Conservation (phyloP, 2,888 invertebrate species). For the Drosophila subsilvestris region DNA sequence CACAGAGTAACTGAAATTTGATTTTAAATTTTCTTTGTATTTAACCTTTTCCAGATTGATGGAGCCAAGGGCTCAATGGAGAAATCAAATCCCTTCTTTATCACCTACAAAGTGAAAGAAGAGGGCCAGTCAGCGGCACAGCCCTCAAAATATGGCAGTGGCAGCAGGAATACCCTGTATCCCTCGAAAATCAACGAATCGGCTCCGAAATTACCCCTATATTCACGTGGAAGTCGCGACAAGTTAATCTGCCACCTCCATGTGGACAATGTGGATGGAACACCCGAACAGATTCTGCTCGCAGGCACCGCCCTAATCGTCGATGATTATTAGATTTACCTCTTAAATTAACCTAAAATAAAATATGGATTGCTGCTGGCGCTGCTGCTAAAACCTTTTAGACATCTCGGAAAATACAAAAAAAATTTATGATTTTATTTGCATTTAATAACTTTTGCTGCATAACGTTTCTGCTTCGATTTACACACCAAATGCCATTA, state of each 20-base stretch:
- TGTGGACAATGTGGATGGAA: slow-evolving; percentile 62
- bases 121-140: background rate
- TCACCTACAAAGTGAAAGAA: slow-evolving; percentile 42
- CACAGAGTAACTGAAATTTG: background rate
- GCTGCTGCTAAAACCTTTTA: background rate
- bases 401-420: background rate
- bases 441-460: no score
- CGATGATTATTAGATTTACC: slow-evolving; percentile 73
- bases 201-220: slow-evolving; percentile 73
- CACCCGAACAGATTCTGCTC: slow-evolving; percentile 73
- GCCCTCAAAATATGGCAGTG: background rate
- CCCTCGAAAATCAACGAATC: slow-evolving; percentile 12
- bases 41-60: slow-evolving; percentile 50
- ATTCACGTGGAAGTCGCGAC: slow-evolving; percentile 76
- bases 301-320: slow-evolving; percentile 83
- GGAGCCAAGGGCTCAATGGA: slow-evolving; percentile 50
- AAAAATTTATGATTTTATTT: no score
- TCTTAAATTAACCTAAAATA: background rate
- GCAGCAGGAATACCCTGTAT: slow-evolving; percentile 10
- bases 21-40: background rate
- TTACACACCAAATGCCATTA: background rate
- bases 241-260: slow-evolving; percentile 80
- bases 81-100: slow-evolving; percentile 44
- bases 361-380: background rate
- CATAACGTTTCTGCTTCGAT: no score